Evolutionary conservation across 2,113 vertebrate species (phyloP).

Genomic region (Ophiodon elongatus): DNA sequence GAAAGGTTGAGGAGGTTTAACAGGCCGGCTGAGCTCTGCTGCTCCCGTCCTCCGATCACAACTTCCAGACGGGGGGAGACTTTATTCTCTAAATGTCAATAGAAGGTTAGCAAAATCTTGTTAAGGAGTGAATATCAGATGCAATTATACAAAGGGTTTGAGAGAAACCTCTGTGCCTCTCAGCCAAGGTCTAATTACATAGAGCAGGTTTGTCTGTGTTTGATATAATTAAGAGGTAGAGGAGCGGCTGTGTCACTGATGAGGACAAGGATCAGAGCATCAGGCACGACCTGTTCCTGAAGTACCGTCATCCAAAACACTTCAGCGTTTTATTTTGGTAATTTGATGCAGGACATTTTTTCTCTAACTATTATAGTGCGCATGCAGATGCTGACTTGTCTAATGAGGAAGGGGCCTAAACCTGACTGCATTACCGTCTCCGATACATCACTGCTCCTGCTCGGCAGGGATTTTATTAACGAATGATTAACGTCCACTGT

Average conservation of each 20-base stretch:
- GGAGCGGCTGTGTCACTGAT: constrained; percentile 53
- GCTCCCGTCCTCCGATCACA: constrained; percentile 13
- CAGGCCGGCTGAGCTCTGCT: neutral
- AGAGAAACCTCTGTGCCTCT: constrained; percentile 47
- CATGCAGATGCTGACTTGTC: constrained; percentile 19
- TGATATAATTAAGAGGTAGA: constrained; percentile 66
- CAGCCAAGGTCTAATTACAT: constrained; percentile 61
- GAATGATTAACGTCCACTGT: neutral
- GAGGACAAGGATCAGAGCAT: constrained; percentile 60
- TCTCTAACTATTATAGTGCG: constrained; percentile 13
- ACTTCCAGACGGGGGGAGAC: constrained; percentile 5
- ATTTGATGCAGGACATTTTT: constrained; percentile 45
- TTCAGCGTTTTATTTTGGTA: constrained; percentile 40
- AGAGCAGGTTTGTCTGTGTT: constrained; percentile 54
- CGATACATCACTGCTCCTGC: neutral
- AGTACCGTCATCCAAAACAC: constrained; percentile 55
- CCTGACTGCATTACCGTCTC: neutral
- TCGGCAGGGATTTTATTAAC: neutral
- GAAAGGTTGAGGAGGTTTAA: constrained; percentile 20
- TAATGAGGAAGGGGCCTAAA: neutral
- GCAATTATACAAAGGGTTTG: constrained; percentile 43
- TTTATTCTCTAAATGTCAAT: constrained; percentile 55
- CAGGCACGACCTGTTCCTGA: constrained; percentile 49
- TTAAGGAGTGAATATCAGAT: constrained; percentile 60
- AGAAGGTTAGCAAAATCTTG: constrained; percentile 55